Base-by-base conservation (phyloP, 2,797 vertebrate species). In the Cyprinodon diabolis region DNA sequence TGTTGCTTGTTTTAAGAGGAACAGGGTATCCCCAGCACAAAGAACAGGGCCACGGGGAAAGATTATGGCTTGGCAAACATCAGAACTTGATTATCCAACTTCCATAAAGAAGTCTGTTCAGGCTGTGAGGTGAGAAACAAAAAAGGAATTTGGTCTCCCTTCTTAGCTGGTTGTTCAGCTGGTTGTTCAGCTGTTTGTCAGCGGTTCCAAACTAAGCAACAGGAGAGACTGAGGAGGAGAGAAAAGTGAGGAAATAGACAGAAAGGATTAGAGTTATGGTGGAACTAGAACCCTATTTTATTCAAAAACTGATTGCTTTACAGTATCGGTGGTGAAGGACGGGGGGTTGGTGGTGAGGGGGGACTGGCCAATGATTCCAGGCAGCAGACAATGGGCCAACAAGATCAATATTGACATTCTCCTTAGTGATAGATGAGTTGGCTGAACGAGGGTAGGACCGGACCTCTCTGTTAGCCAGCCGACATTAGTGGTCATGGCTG, bases 331-430 rank as follows among this genome's bases (percentile, higher is more conserved):
- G 91, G 93, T 91, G 94, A 89, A 37, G 60, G 30, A 83, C 90
- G 90, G 90, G 93, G 92, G 93, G 89, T 30, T 43, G 40, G 40
- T 43, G 40, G 40, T 43, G 40, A 43, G 40, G 40, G 40, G 40
- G 40, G 30, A 30, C 40, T 43, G 40, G 40, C 77, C 83, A 87
- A 89, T 67, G 72, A 81, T 91, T 94, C 87, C 91, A 90, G 90
- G 92, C 91, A 93, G 86, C 84, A 90, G 84, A 94, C 87, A 91
- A 91, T 89, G 86, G 88, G 86, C 92, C 91, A 93, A 86, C 85
- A 88, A 76, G 84, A 94, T 95, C 93, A 94, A 95, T 95, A 95
- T 94, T 95, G 93, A 95, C 91, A 89, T 93, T 94, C 91, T 93
- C 93, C 91, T 89, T 90, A 90, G 93, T 82, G 89, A 94, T 92